Evolutionary conservation across 2,113 vertebrate genomes (phyloP).

Genomic region (Ophthalmolycus amberensis): DNA sequence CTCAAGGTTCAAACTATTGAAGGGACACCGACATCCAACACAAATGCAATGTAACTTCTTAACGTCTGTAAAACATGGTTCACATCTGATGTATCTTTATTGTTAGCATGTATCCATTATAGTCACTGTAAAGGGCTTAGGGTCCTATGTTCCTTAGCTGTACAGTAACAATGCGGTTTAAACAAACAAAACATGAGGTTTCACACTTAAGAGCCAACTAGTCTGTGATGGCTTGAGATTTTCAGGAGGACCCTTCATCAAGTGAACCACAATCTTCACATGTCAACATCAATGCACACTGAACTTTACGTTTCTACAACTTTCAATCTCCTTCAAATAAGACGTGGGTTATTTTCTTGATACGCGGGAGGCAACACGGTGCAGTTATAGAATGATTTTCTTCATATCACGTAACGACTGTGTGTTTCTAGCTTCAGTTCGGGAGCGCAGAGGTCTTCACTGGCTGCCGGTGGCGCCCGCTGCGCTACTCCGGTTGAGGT

Average conservation of each 20-base stretch:
- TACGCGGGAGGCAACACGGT: constrained; percentile 66
- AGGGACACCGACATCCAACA: neutral
- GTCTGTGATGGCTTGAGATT: constrained; percentile 24
- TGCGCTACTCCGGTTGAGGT: constrained; percentile 81
- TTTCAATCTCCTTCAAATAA: constrained; percentile 1
- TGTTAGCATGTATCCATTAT: neutral
- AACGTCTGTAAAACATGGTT: neutral
- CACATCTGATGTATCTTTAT: neutral
- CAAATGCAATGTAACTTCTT: neutral
- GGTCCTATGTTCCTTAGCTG: neutral
- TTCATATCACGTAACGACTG: neutral
- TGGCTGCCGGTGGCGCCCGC: constrained; percentile 86
- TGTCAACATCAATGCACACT: neutral
- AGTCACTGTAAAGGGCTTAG: constrained; percentile 29
- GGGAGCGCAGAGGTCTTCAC: constrained; percentile 50
- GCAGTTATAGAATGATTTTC: neutral
- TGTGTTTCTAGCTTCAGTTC: constrained; percentile 12
- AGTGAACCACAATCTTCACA: neutral
- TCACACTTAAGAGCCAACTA: neutral
- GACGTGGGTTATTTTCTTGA: constrained; percentile 17
- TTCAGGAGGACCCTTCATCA: neutral
- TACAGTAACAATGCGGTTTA: constrained; percentile 3
- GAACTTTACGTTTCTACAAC: constrained; percentile 15
- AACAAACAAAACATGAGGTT: neutral
- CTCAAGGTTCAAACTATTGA: neutral